These are phyloP conservation scores for Chymomyza caudatula DNA, from an alignment of 2,888 invertebrate species.

Conservation along the genomic window DNA sequence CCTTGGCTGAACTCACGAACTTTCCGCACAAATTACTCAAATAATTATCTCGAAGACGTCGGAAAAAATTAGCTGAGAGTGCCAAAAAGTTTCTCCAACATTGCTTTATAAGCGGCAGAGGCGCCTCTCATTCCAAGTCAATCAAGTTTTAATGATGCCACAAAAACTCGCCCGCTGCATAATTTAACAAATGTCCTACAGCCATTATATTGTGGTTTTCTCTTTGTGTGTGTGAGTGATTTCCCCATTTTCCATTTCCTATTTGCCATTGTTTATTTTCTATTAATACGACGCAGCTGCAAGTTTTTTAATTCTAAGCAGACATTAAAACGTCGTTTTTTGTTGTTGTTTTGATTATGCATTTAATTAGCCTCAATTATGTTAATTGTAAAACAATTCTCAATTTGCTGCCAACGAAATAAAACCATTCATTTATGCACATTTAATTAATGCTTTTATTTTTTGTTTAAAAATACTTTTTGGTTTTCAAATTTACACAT, in stretches of 20 bases:
- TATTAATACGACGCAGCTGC: neutral
- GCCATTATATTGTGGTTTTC: conserved; percentile 20
- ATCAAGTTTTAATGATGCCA: conserved; percentile 67
- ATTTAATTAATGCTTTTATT: neutral
- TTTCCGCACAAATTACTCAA: conserved; percentile 7
- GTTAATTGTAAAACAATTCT: neutral
- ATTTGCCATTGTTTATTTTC: conserved; percentile 8
- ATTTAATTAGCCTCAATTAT: neutral
- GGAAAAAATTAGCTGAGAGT: conserved; percentile 30
- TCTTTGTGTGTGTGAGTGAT: neutral
- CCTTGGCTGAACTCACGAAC: conserved; percentile 6
- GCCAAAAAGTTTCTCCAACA: conserved; percentile 27
- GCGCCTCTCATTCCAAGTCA: conserved; percentile 42
- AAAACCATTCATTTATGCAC: neutral
- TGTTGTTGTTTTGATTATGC: neutral
- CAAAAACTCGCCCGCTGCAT: conserved; percentile 45
- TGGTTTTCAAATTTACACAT: conserved; percentile 22
- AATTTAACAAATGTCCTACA: conserved; percentile 57
- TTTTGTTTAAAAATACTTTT: conserved; percentile 35
- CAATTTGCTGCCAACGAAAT: neutral
- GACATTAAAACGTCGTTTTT: neutral
- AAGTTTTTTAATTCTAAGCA: neutral
- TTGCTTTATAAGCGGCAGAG: conserved; percentile 4
- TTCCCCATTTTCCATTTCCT: neutral
- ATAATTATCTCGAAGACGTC: conserved; percentile 23